Percentiles rank a stretch among this genome's conserved stretches.
These are phyloP conservation scores for Drosophila borborema DNA, from an alignment of 2,888 invertebrate genomes.

Conservation along the genomic window DNA sequence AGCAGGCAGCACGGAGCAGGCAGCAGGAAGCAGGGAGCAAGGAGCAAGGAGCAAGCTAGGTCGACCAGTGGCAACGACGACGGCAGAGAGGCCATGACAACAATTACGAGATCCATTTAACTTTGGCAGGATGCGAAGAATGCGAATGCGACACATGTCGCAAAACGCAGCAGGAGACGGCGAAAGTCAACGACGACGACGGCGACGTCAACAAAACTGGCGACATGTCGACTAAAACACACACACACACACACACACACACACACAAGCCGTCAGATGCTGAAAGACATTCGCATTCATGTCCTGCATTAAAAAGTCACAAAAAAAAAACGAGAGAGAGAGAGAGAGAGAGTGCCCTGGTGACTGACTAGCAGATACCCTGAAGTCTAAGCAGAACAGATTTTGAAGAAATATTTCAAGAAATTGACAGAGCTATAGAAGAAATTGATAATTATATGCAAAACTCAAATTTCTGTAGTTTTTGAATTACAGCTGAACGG, in stretches of 20 bases:
- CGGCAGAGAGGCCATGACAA: slow-evolving; percentile 61
- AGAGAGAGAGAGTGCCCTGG: too few relatives aligned
- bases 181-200: slow-evolving; percentile 16
- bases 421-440: too few relatives aligned
- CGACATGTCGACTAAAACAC: slow-evolving; percentile 68
- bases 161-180: slow-evolving; percentile 70
- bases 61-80: slow-evolving; percentile 16
- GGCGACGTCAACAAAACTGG: slow-evolving; percentile 68
- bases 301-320: slow-evolving; percentile 70
- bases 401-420: too few relatives aligned
- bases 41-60: slow-evolving; percentile 6
- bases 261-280: slow-evolving; percentile 3
- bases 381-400: not conserved
- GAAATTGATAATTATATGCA: too few relatives aligned
- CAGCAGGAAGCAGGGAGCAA: not conserved
- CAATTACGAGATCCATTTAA: slow-evolving; percentile 81
- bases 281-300: slow-evolving; percentile 57
- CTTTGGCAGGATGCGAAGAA: slow-evolving; percentile 78
- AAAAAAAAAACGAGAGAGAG: slow-evolving; percentile 26
- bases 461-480: too few relatives aligned
- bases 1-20: not conserved
- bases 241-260: slow-evolving; percentile 16
- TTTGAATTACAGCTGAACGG: not conserved
- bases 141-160: slow-evolving; percentile 80
- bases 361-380: slow-evolving; percentile 1